Conservation (phyloP, 2,113 vertebrate genomes). For the Andinoacara biseriatus region DNA sequence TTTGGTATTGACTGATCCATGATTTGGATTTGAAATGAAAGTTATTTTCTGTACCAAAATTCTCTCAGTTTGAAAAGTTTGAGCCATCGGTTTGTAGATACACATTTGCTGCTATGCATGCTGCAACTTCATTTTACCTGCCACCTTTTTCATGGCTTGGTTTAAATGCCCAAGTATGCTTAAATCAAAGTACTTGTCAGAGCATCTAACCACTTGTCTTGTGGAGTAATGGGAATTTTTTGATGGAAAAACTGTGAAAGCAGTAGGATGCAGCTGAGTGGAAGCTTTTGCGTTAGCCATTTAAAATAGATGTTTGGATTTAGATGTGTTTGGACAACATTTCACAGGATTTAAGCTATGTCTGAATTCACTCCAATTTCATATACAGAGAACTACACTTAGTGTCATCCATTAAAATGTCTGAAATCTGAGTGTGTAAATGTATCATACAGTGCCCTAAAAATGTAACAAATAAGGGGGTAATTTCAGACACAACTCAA, state of each 20-base stretch:
- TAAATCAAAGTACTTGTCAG: not conserved
- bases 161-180: not conserved
- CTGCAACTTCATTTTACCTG: slow-evolving; percentile 1
- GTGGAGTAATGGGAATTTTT: not conserved
- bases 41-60: not conserved
- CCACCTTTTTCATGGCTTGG: not conserved
- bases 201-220: not conserved
- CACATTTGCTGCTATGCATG: not conserved
- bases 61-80: not conserved
- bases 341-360: not conserved
- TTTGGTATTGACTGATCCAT: not conserved
- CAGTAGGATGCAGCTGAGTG: not conserved
- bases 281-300: not conserved
- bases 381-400: not conserved
- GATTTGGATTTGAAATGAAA: not conserved
- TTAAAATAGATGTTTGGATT: not conserved
- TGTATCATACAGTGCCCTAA: not conserved
- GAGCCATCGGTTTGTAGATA: not conserved
- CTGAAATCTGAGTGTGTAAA: not conserved
- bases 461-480: not conserved
- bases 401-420: not conserved
- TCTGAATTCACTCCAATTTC: not conserved
- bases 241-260: not conserved
- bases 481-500: not conserved
- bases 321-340: not conserved